Evolutionary conservation across 2,113 vertebrate species (phyloP).

Genomic region (Dicerorhinus sumatrensis): DNA sequence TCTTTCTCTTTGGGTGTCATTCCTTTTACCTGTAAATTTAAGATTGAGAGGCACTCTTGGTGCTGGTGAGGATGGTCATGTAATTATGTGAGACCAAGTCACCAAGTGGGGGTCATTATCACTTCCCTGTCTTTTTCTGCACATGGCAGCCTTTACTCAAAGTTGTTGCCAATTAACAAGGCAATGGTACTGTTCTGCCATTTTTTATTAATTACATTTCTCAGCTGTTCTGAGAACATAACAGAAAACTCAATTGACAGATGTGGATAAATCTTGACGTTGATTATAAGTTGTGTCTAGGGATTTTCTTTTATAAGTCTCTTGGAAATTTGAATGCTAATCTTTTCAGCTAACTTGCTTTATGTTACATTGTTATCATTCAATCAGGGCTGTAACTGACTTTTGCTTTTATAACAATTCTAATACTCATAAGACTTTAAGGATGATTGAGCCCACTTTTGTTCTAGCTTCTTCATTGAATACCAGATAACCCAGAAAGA

Average conservation of each 20-base stretch:
- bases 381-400: constrained; percentile 60
- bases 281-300: constrained; percentile 69
- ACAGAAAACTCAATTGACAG: constrained; percentile 56
- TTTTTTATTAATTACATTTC: constrained; percentile 51
- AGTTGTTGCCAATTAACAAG: not conserved
- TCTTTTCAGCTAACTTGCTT: constrained; percentile 64
- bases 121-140: not conserved
- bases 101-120: not conserved
- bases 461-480: constrained; percentile 52
- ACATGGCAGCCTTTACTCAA: not conserved
- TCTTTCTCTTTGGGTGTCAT: not conserved
- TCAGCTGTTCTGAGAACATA: constrained; percentile 38
- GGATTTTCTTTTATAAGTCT: constrained; percentile 58
- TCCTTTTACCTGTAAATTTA: not conserved
- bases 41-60: not conserved
- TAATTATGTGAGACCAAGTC: not conserved
- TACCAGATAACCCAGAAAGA: not conserved
- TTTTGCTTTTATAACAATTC: constrained; percentile 61
- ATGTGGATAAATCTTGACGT: constrained; percentile 72
- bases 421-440: constrained; percentile 46
- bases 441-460: constrained; percentile 22
- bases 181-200: not conserved
- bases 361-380: constrained; percentile 60
- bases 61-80: not conserved
- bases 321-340: constrained; percentile 25